Conservation (phyloP, 2,797 vertebrate genomes). For the Falco cherrug region DNA sequence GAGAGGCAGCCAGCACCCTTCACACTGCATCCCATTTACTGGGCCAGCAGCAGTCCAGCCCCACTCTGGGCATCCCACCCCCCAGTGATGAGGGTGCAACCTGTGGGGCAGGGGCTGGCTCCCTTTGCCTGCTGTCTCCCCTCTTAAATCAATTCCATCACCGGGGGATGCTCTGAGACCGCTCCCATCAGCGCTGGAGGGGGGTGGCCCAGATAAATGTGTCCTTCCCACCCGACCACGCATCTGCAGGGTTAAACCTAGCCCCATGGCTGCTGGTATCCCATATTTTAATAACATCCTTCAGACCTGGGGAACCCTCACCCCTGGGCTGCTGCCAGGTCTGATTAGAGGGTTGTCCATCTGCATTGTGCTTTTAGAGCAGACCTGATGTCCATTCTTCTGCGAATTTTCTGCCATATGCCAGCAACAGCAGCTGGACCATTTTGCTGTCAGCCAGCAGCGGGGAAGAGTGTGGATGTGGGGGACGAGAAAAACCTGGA, state of each 20-base stretch:
- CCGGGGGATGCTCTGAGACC: background rate
- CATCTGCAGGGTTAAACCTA: background rate
- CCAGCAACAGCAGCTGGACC: background rate
- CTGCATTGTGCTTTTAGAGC: background rate
- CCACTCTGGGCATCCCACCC: background rate
- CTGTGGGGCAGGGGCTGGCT: background rate
- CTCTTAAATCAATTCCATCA: background rate
- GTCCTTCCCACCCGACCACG: background rate
- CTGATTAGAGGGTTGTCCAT: background rate
- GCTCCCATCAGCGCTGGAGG: background rate
- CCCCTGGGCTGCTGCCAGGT: background rate
- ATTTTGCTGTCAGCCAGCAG: background rate
- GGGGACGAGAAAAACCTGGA: background rate
- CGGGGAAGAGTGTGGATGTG: background rate
- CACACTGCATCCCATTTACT: background rate
- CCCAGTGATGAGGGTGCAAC: background rate
- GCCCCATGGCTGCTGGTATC: background rate
- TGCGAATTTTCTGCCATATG: rapidly evolving
- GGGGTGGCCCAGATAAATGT: too few relatives aligned
- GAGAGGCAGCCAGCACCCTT: background rate
- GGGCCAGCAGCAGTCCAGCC: background rate
- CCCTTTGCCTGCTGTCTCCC: background rate
- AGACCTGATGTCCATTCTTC: background rate
- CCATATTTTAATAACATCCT: background rate
- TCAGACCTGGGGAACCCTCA: background rate